Base-by-base conservation (phyloP, 2,113 vertebrate species). In the Bubo blakistoni region DNA sequence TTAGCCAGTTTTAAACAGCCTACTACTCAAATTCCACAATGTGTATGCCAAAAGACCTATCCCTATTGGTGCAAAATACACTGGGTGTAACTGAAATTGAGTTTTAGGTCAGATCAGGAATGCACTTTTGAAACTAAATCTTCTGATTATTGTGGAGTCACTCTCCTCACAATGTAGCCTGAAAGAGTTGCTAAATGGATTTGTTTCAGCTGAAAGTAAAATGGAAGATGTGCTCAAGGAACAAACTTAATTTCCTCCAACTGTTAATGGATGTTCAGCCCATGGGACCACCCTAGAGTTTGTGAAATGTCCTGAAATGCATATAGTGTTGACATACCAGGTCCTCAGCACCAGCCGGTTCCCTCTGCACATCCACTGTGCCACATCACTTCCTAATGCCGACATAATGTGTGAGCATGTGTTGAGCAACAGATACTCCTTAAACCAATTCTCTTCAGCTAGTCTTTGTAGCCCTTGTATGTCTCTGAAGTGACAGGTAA, bases 1-100 rank as follows among this genome's bases (percentile, higher is more conserved):
- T 92, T 92, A 79, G 44, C 12, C 38, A 80, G 42, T 88, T 81
- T 94, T 58, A 92, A 94, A 81, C 34, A 83, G 24, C 40, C 19
- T 55, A 73, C 9, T 69, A 58, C 42, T 88, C 58, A 54, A 73
- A 83, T 96, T 94, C 63, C 47, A 49, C 63, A 51, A 46, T 5
- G 3, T 13, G 4, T 38, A 57, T 81, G 73, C 69, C 89, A 95
- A 80, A 26, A 92, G 21, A 8, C 36, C 54, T 70, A 26, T 79
- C 54, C 74, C 63, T 80, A 14, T 58, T 58, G 40, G 46, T 90
- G 46, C 21, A 95, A 86, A 85, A 82, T 73, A 66, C 46, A 54
- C 29, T 66, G 67, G 34, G 17, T 88, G 38, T 90, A 83, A 46
- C 71, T 94, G 11, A 7, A 81, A 6, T 16, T 77, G 27, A 80